Conservation (phyloP, 2,888 invertebrate species). For the Eudasyphora cyanicolor region DNA sequence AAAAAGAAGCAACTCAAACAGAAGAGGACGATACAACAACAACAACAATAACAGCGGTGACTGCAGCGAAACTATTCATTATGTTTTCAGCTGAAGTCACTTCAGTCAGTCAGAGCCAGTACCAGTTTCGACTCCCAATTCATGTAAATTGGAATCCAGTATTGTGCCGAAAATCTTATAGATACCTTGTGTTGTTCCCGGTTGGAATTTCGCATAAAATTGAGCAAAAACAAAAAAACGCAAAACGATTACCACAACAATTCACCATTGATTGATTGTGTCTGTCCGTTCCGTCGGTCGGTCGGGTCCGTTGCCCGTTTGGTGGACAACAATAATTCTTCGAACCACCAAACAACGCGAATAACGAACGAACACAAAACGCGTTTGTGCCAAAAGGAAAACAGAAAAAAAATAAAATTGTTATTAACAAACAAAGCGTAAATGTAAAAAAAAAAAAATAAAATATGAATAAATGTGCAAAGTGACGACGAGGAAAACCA, state of each 20-base stretch:
- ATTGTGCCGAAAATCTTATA: slow-evolving; percentile 68
- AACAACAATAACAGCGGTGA: slow-evolving; percentile 18
- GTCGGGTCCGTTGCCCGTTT: neutral
- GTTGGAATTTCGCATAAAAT: slow-evolving; percentile 65
- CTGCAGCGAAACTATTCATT: slow-evolving; percentile 34
- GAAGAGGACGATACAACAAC: slow-evolving; percentile 59
- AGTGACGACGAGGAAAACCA: too few species aligned
- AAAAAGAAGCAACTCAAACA: slow-evolving; percentile 64
- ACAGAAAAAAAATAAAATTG: too few species aligned
- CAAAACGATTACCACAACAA: slow-evolving; percentile 6
- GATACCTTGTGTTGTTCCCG: slow-evolving; percentile 65
- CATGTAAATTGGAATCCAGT: slow-evolving; percentile 69
- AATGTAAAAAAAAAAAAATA: too few species aligned
- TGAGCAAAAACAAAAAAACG: slow-evolving; percentile 35
- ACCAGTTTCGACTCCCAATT: slow-evolving; percentile 66
- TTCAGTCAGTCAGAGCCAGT: slow-evolving; percentile 37
- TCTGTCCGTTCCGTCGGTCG: neutral
- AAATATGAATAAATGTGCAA: too few species aligned
- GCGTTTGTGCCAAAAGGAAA: slow-evolving; percentile 49
- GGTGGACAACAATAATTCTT: too few species aligned
- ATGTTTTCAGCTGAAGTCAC: slow-evolving; percentile 60
- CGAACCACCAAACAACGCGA: neutral
- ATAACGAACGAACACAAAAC: slow-evolving; percentile 23
- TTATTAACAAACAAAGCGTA: too few species aligned
- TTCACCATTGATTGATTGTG: neutral